Base-by-base conservation (phyloP, 1,140 invertebrate genomes). In the Nylanderia fulva region DNA sequence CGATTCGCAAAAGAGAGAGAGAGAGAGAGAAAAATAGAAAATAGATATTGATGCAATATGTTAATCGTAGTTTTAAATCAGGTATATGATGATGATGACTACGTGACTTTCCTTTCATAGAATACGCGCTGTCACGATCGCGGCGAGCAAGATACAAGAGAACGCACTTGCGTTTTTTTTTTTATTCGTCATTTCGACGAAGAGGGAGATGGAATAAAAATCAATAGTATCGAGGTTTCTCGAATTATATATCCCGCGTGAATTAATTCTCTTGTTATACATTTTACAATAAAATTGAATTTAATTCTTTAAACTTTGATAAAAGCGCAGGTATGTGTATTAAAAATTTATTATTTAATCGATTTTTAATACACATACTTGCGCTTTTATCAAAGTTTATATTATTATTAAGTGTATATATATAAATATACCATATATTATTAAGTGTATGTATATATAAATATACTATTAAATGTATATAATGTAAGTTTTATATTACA, bases 61-160 rank as follows among this genome's bases (percentile, higher is more conserved):
- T 45, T 80, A 80, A 80, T 69, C 48, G 9, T 15, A 39, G 33
- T 56, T 69, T 69, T 80, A 80, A 69, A 69, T 69, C 56, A 77
- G 29, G 24, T 29, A n/a, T n/a, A n/a, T n/a, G n/a, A 21, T 27
- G 42, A 77, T 77, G 48, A 77, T 36, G 72, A 39, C n/a, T 24
- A 77, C 36, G 63, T 54, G 29, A 42, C 48, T 36, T 36, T 29
- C 33, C 42, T 27, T 27, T 24, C n/a, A 24, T n/a, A 39, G 33
- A 79, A 68, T 52, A 69, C 45, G 75, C 42, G 45, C 8, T n/a
- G 64, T 69, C 76, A 69, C 21, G 64, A 69, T 80, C 39, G 24
- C 48, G n/a, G 45, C 76, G 4, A 29, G 36, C 63, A 9, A 48
- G 3, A 39, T n/a, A 52, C 29, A 15, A 69, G 76, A 18, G 42